Percentiles rank a stretch among this genome's conserved stretches.
Evolutionary conservation across 2,888 invertebrate genomes (phyloP).

Genomic region (Heliconius hortense): DNA sequence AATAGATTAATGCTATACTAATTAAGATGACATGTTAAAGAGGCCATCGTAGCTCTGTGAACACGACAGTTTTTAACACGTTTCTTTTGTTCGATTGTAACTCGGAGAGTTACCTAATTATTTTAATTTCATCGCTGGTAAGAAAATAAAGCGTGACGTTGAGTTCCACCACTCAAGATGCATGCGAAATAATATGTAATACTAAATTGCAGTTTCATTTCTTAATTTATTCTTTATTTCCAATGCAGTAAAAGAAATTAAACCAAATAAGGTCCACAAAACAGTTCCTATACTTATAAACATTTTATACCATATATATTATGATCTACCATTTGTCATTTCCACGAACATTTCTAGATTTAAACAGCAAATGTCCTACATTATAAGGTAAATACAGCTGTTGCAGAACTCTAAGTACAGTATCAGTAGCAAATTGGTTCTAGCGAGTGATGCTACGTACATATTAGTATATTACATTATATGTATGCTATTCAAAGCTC

Average conservation of each 20-base stretch:
- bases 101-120: background rate
- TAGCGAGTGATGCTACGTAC: slow-evolving; percentile 19
- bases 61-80: background rate
- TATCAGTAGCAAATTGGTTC: slow-evolving; percentile 28
- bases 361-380: background rate
- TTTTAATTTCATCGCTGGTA: background rate
- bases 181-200: too few species aligned
- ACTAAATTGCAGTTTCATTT: background rate
- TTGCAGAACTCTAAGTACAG: slow-evolving; percentile 22
- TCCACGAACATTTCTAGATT: background rate
- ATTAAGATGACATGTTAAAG: background rate
- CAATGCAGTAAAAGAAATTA: background rate
- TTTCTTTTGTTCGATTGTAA: background rate
- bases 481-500: slow-evolving; percentile 24
- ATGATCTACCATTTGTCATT: background rate
- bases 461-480: slow-evolving; percentile 8
- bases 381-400: slow-evolving; percentile 17
- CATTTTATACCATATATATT: background rate
- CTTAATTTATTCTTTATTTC: background rate
- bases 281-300: background rate
- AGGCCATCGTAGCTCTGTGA: background rate
- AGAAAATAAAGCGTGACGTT: background rate
- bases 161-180: too few species aligned
- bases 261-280: background rate
- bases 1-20: background rate